Conservation (phyloP, 2,113 vertebrate species). For the Pluvialis apricaria region DNA sequence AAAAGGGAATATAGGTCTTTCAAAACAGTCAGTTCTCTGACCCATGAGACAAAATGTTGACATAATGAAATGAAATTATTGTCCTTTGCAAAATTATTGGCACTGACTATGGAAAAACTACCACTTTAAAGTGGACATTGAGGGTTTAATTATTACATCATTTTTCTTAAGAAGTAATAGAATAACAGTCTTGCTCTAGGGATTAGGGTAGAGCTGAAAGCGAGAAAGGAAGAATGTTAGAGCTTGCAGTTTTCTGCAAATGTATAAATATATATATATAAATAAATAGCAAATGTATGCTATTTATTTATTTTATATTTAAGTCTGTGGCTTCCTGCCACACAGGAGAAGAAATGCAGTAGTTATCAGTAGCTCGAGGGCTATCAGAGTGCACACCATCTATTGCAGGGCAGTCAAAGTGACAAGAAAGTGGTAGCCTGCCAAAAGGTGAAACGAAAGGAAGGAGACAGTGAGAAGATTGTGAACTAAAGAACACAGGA, state of each 20-base stretch:
- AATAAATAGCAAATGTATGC: too few species aligned
- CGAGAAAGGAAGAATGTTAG: not conserved
- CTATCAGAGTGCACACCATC: not conserved
- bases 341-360: not conserved
- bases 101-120: not conserved
- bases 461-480: not conserved
- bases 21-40: not conserved
- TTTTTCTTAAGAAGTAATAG: conserved; percentile 8
- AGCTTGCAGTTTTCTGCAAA: not conserved
- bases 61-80: not conserved
- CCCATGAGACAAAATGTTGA: not conserved
- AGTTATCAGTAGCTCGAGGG: not conserved
- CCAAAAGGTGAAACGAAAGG: not conserved
- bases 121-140: not conserved
- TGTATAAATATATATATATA: too few species aligned
- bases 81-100: not conserved
- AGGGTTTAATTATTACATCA: not conserved
- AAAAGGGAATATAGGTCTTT: not conserved
- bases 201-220: not conserved
- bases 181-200: not conserved
- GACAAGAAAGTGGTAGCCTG: not conserved
- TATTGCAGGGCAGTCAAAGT: not conserved
- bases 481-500: not conserved
- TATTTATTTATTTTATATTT: conserved; percentile 36
- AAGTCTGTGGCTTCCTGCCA: not conserved